Evolutionary conservation across 2,113 vertebrate genomes (phyloP), one percentile per base, ranked within the genome.

Genomic region (Gobius niger): DNA sequence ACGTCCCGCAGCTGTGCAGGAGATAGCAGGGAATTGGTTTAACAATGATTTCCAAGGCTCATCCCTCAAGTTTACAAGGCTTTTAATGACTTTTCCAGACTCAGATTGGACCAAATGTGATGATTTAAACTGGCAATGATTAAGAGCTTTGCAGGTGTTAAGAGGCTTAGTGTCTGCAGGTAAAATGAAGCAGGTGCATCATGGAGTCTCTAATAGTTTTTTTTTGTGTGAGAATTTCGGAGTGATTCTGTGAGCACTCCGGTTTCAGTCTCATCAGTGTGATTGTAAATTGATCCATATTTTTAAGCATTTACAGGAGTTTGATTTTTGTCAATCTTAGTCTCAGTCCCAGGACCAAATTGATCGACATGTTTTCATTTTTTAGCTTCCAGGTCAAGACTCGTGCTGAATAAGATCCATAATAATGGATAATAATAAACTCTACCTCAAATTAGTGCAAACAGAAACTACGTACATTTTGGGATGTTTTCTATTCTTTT

Each of bases 21-120:
- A 67, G 47, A 68, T 44, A 18, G 44, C 47, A 34, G 40, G 46
- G 54, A 50, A 73, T 41, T 15, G 59, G 19, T 67, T 82, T 63
- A 80, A 62, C 74, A 77, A 57, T 54, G 42, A 65, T 72, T 80
- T 78, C 66, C 7, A 68, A 63, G 56, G 14, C 66, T 67, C 60
- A 57, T 75, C 73, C 60, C 41, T 68, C 63, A 72, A 56, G 68
- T 66, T 34, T 19, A 64, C 7, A 62, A 24, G 5, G 46, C 1
- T 42, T 70, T 75, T 44, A 81, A 83, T 53, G 49, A 67, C 60
- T 59, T 68, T 57, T 78, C 57, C 44, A 59, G 16, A 62, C 4
- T 53, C 46, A 15, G 7, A 18, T 6, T 9, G 7, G 34, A 41
- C 50, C 54, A 19, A 68, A 44, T 16, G 44, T 19, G 44, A 62